Evolutionary conservation across 2,113 vertebrate species (phyloP).

Genomic region (Rhadina sibilatrix): DNA sequence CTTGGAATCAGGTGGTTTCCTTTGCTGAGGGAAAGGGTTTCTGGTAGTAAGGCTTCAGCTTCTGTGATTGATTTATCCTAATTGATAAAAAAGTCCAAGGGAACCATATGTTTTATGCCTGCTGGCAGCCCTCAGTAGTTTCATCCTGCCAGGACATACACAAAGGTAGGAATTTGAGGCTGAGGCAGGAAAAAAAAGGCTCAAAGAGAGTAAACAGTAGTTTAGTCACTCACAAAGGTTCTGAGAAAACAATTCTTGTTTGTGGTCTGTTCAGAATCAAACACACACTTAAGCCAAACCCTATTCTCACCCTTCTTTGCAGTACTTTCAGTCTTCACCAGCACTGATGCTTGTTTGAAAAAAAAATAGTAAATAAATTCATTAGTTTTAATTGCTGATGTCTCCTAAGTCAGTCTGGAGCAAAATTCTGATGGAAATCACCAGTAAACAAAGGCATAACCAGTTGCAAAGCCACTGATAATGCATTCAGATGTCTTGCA

Average conservation of each 20-base stretch:
- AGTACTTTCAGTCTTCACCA: neutral
- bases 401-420: neutral
- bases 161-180: neutral
- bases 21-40: neutral
- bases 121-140: neutral
- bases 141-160: neutral
- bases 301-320: neutral
- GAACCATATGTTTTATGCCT: neutral
- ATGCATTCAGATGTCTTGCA: neutral
- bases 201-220: neutral
- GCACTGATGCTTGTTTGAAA: neutral
- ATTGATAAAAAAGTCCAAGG: neutral
- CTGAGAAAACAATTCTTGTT: neutral
- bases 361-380: neutral
- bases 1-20: neutral
- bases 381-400: neutral
- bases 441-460: neutral
- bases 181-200: neutral
- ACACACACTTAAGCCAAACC: neutral
- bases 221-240: neutral
- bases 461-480: neutral
- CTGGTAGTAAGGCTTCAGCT: neutral
- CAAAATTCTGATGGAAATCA: neutral
- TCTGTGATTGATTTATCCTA: neutral
- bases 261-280: neutral